These are phyloP conservation scores for Bucco capensis DNA, from an alignment of 2,113 vertebrate species.

Conservation along the genomic window DNA sequence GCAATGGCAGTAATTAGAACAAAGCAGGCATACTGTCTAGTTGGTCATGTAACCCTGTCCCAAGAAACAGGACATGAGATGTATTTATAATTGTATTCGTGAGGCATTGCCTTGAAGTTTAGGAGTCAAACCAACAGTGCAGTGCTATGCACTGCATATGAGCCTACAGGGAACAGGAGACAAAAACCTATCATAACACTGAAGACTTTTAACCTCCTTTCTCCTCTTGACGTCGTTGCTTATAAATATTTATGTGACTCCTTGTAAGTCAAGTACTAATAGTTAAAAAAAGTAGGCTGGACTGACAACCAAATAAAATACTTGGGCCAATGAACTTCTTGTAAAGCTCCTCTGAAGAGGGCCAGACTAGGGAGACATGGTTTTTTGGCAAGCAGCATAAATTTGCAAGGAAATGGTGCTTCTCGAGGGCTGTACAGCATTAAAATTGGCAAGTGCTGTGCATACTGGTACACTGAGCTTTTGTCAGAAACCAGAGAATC, in stretches of 20 bases:
- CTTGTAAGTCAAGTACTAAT: background rate
- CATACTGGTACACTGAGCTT: background rate
- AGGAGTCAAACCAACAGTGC: background rate
- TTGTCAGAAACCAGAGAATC: background rate
- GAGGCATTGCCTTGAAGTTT: background rate
- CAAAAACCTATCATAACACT: background rate
- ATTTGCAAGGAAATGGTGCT: background rate
- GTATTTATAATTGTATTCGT: fast-evolving
- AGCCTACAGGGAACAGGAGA: background rate
- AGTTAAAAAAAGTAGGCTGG: too few species aligned
- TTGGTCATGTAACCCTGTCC: background rate
- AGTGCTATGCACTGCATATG: background rate
- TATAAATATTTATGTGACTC: background rate
- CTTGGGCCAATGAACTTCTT: background rate
- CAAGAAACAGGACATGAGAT: fast-evolving
- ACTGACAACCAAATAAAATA: background rate
- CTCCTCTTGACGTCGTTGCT: background rate
- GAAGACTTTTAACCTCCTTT: background rate
- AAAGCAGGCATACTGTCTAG: background rate
- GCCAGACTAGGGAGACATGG: background rate
- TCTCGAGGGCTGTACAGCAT: background rate
- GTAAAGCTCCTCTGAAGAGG: background rate
- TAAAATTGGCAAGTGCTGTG: background rate
- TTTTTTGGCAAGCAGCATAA: background rate
- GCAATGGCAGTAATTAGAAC: background rate